Base-by-base conservation (phyloP, 2,888 invertebrate species). In the Oxyteleia sp. region DNA sequence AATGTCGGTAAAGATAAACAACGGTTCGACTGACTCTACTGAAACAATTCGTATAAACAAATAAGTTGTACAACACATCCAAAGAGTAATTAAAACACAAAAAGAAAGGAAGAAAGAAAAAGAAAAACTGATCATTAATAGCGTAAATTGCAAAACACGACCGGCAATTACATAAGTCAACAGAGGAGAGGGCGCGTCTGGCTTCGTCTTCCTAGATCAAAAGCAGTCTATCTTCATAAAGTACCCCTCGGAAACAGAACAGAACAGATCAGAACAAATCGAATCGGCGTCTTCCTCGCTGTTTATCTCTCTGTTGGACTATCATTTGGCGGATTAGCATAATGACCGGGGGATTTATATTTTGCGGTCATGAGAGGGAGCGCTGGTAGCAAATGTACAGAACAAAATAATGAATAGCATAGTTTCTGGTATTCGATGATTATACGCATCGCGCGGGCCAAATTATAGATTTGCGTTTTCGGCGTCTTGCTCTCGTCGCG, bases 401-500 rank as follows among this genome's bases (percentile, higher is more conserved):
- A 91, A 91, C 91, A 89, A 90, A 92, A 92, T 93, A 93, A 93
- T 93, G 91, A 93, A 93, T 93, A 93, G 93, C 89, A 91, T 90
- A 92, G 91, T 92, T 92, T 92, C 92, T 93, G 93, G 91, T 91
- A 93, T 93, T 93, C 91, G 89, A 90, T 90, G 92, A 93, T 93
- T 93, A 93, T 92, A 93, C 91, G 91, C 89, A 91, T 92, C 91
- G 90, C 88, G 84, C 88, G 79, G 85, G 87, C 87, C 88, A 93
- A 93, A 92, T 93, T 93, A 93, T 92, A 93, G 90, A 92, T 93
- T 92, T 92, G 92, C 87, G 89, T 88, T 89, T 85, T 83, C 76
- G 76, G 75, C 82, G 76, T 75, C 72, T 74, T 29, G 78, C 76
- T 72, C 66, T 45, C 61, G 68, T 78, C 79, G 80, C 75, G 74